phyloP scores from a whole-genome alignment of 2,888 invertebrate genomes.

The Drosophila maculinotata region DNA sequence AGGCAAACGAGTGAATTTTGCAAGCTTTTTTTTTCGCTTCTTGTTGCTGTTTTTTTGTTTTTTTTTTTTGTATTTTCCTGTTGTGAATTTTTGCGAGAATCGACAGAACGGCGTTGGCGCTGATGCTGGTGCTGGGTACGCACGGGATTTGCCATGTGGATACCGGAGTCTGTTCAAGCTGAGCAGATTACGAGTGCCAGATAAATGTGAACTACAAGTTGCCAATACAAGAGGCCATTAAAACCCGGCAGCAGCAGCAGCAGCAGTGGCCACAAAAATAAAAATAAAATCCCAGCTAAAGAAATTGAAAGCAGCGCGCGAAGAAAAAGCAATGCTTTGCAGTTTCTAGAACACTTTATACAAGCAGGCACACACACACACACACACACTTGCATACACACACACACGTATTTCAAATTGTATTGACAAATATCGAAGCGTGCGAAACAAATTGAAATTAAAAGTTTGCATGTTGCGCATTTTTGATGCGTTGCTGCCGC shows the following conservation, averaged over 20 bases:
- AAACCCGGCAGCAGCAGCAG: slow-evolving; percentile 70
- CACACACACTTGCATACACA: not conserved
- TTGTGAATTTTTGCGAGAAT: slow-evolving; percentile 40
- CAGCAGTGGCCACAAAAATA: slow-evolving; percentile 51
- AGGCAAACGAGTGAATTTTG: slow-evolving; percentile 39
- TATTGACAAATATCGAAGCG: slow-evolving; percentile 77
- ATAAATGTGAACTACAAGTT: slow-evolving; percentile 83
- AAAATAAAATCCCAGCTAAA: slow-evolving; percentile 33
- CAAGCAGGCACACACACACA: slow-evolving; percentile 14
- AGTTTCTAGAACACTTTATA: slow-evolving; percentile 49
- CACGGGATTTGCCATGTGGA: slow-evolving; percentile 57
- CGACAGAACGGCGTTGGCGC: slow-evolving; percentile 47
- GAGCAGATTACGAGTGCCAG: slow-evolving; percentile 80
- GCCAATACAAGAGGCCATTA: slow-evolving; percentile 81
- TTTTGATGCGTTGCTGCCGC: slow-evolving; percentile 64
- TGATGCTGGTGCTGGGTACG: slow-evolving; percentile 55
- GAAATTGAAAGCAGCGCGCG: slow-evolving; percentile 70
- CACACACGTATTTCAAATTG: slow-evolving; percentile 49
- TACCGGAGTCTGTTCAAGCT: slow-evolving; percentile 38
- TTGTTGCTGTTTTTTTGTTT: slow-evolving; percentile 13
- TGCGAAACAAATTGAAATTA: slow-evolving; percentile 78
- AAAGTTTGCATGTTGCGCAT: slow-evolving; percentile 72
- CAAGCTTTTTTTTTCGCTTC: slow-evolving; percentile 10
- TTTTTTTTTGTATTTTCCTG: slow-evolving; percentile 10
- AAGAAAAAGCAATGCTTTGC: slow-evolving; percentile 43